Conservation (phyloP, 2,113 vertebrate species). For the Aspidoscelis tigris region DNA sequence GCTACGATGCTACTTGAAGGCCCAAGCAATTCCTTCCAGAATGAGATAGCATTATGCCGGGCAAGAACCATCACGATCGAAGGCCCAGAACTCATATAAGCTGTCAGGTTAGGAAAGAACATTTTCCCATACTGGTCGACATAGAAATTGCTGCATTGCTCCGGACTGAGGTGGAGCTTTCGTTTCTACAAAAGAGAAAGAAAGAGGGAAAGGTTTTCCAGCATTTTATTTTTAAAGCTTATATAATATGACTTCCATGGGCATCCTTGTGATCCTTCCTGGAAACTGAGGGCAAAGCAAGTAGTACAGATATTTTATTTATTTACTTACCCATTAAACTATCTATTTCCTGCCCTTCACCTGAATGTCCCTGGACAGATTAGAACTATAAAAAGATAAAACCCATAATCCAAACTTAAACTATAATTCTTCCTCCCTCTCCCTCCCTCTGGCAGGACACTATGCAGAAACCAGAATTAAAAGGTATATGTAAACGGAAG, state of each 20-base stretch:
- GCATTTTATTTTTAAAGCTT: background rate
- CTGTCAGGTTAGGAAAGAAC: conserved; percentile 90
- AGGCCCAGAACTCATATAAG: conserved; percentile 96
- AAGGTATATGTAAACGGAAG: too few relatives aligned
- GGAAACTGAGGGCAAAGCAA: too few relatives aligned
- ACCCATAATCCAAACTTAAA: too few relatives aligned
- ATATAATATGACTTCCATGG: background rate
- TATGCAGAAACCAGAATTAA: too few relatives aligned
- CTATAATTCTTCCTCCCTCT: too few relatives aligned
- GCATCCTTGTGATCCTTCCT: background rate
- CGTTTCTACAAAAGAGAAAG: conserved; percentile 79
- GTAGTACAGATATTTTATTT: too few relatives aligned
- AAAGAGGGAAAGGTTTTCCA: conserved; percentile 12
- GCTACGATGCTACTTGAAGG: conserved; percentile 83
- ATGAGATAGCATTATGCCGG: conserved; percentile 81
- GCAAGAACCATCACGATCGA: conserved; percentile 85
- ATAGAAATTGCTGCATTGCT: conserved; percentile 96
- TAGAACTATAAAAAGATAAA: too few relatives aligned
- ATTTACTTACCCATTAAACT: too few relatives aligned
- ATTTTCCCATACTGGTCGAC: conserved; percentile 89
- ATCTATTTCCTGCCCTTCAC: too few relatives aligned
- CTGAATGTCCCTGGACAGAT: too few relatives aligned
- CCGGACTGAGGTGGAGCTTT: conserved; percentile 88
- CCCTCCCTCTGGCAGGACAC: too few relatives aligned
- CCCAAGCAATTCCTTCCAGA: conserved; percentile 91